Evolutionary conservation across 2,888 invertebrate genomes (phyloP), one percentile per base, ranked within the genome.

Genomic region (Erpobdella octoculata): DNA sequence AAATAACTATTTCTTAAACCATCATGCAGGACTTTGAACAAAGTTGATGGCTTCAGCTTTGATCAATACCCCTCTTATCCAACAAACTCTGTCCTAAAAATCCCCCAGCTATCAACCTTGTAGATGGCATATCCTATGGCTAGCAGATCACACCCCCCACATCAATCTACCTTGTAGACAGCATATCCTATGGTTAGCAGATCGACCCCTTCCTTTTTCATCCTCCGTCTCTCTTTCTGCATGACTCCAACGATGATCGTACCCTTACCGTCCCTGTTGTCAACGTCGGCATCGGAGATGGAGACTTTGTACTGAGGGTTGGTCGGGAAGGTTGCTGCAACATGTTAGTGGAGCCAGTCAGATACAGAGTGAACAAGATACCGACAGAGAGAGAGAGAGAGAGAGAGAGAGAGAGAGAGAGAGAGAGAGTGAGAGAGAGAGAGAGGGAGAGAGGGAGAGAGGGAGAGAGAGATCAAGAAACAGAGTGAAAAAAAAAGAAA

Each of bases 111-210:
- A 41, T n/a, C 68, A 18, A 92, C 89, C 75, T 90, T 88, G 85
- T 97, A 98, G 77, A 97, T 88, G 12, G 93, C 93, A 85, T 95
- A 98, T 71, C 97, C 97, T 75, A 98, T 91, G 36, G 95, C 93
- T 38, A 96, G 87, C 80, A 93, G 90, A 81, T 97, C 96, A 59
- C 91, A 88, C 0, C 95, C 96, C n/a, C n/a, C 18, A 0, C 15
- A 0, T 28, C 28, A 53, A 41, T n/a, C 68, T 21, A 92, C 89
- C 75, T 90, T 88, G 85, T 97, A 98, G 77, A 97, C 88, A 12
- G 93, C 93, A 85, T 95, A 98, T 71, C 97, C 97, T 75, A 98
- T 91, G 36, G 95, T 93, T 38, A 96, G 87, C 80, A 93, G 90
- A 81, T 97, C 96, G 59, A 91, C 88, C 0, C 95, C 96, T 81